A percentile compares a stretch with the other conserved stretches of the same genome.
Conservation (phyloP, 2,113 vertebrate genomes). For the Myotis brandtii region DNA sequence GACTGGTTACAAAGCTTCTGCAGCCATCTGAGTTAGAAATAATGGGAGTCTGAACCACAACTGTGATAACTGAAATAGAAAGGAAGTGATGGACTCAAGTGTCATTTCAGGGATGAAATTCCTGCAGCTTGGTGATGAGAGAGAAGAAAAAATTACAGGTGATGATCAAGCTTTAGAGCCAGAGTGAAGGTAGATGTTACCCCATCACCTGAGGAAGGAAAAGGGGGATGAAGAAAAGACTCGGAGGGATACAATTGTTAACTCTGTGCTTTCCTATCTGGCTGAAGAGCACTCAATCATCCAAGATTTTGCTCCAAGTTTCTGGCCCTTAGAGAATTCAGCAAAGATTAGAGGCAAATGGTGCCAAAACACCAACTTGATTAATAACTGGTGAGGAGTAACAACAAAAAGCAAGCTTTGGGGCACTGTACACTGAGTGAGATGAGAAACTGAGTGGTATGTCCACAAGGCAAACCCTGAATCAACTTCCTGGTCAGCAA, state of each 20-base stretch:
- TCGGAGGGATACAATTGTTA: not conserved
- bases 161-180: not conserved
- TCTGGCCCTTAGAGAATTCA: not conserved
- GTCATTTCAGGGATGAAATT: constrained; percentile 52
- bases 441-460: not conserved
- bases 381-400: not conserved
- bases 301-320: not conserved
- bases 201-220: not conserved
- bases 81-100: constrained; percentile 23
- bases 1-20: not conserved
- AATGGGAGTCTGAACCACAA: not conserved
- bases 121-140: constrained; percentile 30
- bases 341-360: not conserved
- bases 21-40: not conserved
- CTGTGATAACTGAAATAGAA: constrained; percentile 34
- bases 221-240: not conserved
- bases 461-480: not conserved
- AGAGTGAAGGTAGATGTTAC: not conserved
- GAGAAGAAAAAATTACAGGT: constrained; percentile 42
- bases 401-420: not conserved
- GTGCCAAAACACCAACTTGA: not conserved
- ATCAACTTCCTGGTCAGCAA: not conserved
- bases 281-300: not conserved
- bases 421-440: not conserved
- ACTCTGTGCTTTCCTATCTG: not conserved